A percentile compares a stretch with the other conserved stretches of the same genome.
phyloP scores from a whole-genome alignment of 2,888 invertebrate species.

The Amphipoea lucens region DNA sequence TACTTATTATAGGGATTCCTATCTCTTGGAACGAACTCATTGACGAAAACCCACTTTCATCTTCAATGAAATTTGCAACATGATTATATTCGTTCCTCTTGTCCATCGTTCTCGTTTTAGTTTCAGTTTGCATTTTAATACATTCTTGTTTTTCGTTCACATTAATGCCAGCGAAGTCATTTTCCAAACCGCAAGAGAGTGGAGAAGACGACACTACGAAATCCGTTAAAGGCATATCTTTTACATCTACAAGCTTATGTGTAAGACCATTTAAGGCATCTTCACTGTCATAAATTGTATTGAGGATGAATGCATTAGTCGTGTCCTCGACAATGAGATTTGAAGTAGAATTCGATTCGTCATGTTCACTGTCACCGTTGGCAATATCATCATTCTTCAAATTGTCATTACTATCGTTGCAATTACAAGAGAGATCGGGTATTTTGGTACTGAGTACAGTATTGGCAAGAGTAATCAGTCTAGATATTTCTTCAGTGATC shows the following conservation, averaged over 20 bases:
- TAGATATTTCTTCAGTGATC: slow-evolving; percentile 85
- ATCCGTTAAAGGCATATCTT: slow-evolving; percentile 72
- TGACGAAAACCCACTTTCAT: slow-evolving; percentile 96
- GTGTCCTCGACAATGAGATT: slow-evolving; percentile 75
- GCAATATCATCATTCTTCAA: slow-evolving; percentile 62
- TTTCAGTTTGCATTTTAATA: slow-evolving; percentile 60
- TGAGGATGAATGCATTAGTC: slow-evolving; percentile 72
- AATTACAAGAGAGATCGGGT: slow-evolving; percentile 83
- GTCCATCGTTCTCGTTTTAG: slow-evolving; percentile 64
- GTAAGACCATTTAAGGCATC: slow-evolving; percentile 71
- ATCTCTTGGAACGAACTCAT: slow-evolving; percentile 96
- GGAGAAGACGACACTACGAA: slow-evolving; percentile 75
- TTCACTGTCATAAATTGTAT: slow-evolving; percentile 71
- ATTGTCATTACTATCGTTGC: slow-evolving; percentile 69
- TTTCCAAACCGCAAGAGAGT: slow-evolving; percentile 74
- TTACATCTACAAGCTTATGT: slow-evolving; percentile 71
- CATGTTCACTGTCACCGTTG: slow-evolving; percentile 56
- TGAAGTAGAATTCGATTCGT: slow-evolving; percentile 70
- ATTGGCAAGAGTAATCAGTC: slow-evolving; percentile 88
- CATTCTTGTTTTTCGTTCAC: slow-evolving; percentile 71
- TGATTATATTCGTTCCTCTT: slow-evolving; percentile 80
- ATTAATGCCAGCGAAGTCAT: slow-evolving; percentile 73
- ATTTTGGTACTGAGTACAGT: slow-evolving; percentile 86
- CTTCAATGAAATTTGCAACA: slow-evolving; percentile 90
- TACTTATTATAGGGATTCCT: slow-evolving; percentile 91